A percentile compares a stretch with the other conserved stretches of the same genome.
These are phyloP conservation scores for Deroplatys truncata DNA, from an alignment of 2,888 invertebrate genomes.

Conservation along the genomic window DNA sequence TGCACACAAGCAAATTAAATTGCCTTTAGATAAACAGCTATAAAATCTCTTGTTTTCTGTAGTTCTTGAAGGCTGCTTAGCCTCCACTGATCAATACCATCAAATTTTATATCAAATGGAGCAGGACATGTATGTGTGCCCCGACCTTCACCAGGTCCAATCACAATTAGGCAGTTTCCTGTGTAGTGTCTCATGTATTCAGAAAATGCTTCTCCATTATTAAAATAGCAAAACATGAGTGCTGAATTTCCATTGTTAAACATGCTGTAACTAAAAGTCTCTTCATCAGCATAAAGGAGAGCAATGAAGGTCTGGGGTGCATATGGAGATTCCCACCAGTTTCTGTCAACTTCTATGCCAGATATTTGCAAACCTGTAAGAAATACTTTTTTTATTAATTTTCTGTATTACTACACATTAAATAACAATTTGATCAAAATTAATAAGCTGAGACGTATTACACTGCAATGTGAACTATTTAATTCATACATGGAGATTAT, in stretches of 20 bases:
- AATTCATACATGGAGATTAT: not conserved
- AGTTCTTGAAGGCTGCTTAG: slow-evolving; percentile 56
- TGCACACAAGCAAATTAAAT: not conserved
- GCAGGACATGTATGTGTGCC: slow-evolving; percentile 67
- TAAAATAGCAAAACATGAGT: slow-evolving; percentile 78
- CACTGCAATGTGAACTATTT: too few relatives aligned
- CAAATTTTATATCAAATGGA: slow-evolving; percentile 58
- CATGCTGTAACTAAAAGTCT: slow-evolving; percentile 10
- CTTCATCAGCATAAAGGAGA: slow-evolving; percentile 52
- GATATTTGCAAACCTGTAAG: slow-evolving; percentile 55
- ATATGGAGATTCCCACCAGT: slow-evolving; percentile 68
- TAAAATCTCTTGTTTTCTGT: slow-evolving; percentile 58
- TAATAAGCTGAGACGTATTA: too few relatives aligned
- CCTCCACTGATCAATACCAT: slow-evolving; percentile 48
- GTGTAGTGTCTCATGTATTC: slow-evolving; percentile 61
- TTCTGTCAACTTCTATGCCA: slow-evolving; percentile 72
- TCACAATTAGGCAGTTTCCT: slow-evolving; percentile 65
- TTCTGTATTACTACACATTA: not conserved
- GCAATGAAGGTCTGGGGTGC: slow-evolving; percentile 68
- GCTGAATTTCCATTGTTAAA: slow-evolving; percentile 41
- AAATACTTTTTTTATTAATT: not conserved
- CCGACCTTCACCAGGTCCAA: slow-evolving; percentile 63
- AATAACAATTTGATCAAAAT: too few relatives aligned
- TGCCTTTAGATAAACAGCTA: slow-evolving; percentile 53
- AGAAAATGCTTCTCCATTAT: slow-evolving; percentile 63